These are phyloP conservation scores for Leptothorax acervorum DNA, from an alignment of 2,888 invertebrate species.

Conservation along the genomic window DNA sequence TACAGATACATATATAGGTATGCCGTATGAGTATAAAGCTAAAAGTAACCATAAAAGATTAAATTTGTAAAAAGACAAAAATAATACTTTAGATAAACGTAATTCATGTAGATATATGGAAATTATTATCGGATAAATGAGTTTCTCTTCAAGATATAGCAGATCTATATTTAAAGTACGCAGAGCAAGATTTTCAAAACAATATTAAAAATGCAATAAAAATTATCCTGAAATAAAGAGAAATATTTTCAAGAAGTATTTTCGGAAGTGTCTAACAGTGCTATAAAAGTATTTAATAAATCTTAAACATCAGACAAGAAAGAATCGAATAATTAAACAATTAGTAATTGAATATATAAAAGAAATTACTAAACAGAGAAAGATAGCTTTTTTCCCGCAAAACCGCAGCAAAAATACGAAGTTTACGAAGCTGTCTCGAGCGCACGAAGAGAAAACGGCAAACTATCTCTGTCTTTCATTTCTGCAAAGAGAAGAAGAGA, in stretches of 20 bases:
- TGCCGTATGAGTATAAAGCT: neutral
- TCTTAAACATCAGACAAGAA: neutral
- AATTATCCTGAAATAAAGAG: neutral
- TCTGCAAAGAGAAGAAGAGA: conserved; percentile 4
- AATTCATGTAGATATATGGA: neutral
- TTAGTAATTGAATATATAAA: neutral
- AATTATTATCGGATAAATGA: neutral
- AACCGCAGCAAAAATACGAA: conserved; percentile 1
- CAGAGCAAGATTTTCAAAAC: neutral
- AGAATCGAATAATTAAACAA: conserved; percentile 12
- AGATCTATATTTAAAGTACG: neutral
- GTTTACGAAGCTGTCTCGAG: neutral
- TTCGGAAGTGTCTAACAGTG: neutral
- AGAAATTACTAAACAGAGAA: neutral
- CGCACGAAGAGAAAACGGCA: neutral
- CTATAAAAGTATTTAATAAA: neutral
- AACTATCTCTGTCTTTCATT: conserved; percentile 27
- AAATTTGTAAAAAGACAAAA: neutral
- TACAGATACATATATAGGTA: too few relatives aligned
- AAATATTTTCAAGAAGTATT: neutral
- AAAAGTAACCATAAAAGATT: neutral
- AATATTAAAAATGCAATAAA: conserved; percentile 5
- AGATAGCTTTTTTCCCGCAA: neutral
- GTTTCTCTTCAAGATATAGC: neutral
- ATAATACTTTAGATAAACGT: neutral